A percentile compares a stretch with the other conserved stretches of the same genome.
phyloP scores from a whole-genome alignment of 2,113 vertebrate species.

The Vanacampus margaritifer region DNA sequence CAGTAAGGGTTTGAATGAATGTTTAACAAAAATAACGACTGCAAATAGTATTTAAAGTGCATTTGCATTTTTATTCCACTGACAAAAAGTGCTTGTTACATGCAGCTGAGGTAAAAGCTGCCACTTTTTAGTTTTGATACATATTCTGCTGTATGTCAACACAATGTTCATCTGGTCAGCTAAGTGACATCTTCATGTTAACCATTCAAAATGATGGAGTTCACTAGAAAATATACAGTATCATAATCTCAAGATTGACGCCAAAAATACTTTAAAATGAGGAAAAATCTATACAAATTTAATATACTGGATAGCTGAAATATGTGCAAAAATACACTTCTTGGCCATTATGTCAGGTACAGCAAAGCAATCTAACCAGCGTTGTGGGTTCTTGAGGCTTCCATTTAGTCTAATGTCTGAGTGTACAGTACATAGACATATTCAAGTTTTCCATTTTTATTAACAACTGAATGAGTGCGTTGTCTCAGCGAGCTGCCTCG shows the following conservation, averaged over 20 bases:
- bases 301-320: slow-evolving; percentile 23
- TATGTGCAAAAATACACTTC: neutral
- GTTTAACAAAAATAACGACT: neutral
- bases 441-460: slow-evolving; percentile 52
- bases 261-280: slow-evolving; percentile 7
- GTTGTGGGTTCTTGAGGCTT: neutral
- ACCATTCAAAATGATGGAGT: neutral
- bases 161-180: neutral
- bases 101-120: slow-evolving; percentile 21
- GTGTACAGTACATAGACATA: slow-evolving; percentile 25
- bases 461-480: neutral
- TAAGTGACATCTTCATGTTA: neutral
- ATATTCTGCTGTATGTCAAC: neutral
- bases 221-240: slow-evolving; percentile 30
- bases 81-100: slow-evolving; percentile 45
- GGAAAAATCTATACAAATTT: neutral
- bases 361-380: neutral
- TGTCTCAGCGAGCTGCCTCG: neutral
- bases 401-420: neutral
- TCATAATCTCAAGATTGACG: slow-evolving; percentile 12
- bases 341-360: neutral
- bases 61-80: slow-evolving; percentile 47
- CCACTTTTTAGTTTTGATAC: neutral
- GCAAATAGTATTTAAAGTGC: slow-evolving; percentile 15
- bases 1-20: neutral